Percentiles rank a stretch among this genome's conserved stretches.
These are phyloP conservation scores for Papilio polyxenes DNA, from an alignment of 1,140 invertebrate genomes.

Conservation along the genomic window DNA sequence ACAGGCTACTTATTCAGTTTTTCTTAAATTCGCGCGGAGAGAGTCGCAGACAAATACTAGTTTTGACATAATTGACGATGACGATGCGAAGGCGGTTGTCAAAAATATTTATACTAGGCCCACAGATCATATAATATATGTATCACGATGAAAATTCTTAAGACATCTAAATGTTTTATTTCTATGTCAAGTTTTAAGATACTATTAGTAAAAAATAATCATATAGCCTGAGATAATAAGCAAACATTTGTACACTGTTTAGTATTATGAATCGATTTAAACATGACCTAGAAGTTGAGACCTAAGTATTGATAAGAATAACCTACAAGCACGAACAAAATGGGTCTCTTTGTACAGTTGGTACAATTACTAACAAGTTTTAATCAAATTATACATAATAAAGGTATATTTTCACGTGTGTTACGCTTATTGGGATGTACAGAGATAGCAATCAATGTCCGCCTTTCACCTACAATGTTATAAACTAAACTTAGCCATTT, in stretches of 20 bases:
- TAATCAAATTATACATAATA: not conserved
- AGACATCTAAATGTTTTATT: no score
- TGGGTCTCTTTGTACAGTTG: not conserved
- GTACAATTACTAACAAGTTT: not conserved
- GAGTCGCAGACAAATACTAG: no score
- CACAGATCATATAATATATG: no score
- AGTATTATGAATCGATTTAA: not conserved
- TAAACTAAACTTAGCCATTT: not conserved
- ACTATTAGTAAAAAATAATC: not conserved
- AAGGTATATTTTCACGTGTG: conserved; percentile 1
- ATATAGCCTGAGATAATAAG: not conserved
- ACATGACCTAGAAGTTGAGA: not conserved
- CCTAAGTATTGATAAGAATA: not conserved
- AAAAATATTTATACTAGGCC: no score
- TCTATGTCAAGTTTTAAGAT: no score
- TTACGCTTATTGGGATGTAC: conserved; percentile 12
- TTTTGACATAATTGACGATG: no score
- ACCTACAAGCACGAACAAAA: not conserved
- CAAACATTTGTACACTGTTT: not conserved
- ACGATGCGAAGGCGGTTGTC: no score
- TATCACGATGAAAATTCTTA: no score
- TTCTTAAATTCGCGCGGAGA: no score
- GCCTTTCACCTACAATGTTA: not conserved
- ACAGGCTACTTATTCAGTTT: no score
- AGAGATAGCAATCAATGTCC: conserved; percentile 20